phyloP scores from a whole-genome alignment of 2,113 vertebrate genomes.

The Catharus fuscescens region DNA sequence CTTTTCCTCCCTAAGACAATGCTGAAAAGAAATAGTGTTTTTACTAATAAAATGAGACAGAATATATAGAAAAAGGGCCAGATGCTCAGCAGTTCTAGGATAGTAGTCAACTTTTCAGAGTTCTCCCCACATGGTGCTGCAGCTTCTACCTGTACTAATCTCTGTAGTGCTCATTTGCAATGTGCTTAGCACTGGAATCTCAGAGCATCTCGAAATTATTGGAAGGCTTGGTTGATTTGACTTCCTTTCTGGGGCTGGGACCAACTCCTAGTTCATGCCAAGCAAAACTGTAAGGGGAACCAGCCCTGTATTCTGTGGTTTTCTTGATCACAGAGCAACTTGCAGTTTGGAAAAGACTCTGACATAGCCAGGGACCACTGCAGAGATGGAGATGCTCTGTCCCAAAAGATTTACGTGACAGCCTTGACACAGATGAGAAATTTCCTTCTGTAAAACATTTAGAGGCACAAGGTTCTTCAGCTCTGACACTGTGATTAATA shows the following conservation, averaged over 20 bases:
- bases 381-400: not conserved
- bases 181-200: not conserved
- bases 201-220: not conserved
- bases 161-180: not conserved
- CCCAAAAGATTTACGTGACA: not conserved
- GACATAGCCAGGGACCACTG: not conserved
- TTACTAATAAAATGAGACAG: not conserved
- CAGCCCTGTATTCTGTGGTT: not conserved
- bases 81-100: not conserved
- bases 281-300: not conserved
- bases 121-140: not conserved
- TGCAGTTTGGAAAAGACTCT: not conserved
- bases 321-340: not conserved
- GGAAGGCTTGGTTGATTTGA: not conserved
- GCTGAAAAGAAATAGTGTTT: not conserved
- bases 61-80: not conserved
- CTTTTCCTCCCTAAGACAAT: not conserved
- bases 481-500: not conserved
- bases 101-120: not conserved
- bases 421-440: not conserved
- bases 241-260: not conserved
- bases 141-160: not conserved
- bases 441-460: not conserved
- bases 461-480: not conserved
- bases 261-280: not conserved